phyloP scores from a whole-genome alignment of 2,888 invertebrate genomes.

The Nematopogon swammerdamellus region DNA sequence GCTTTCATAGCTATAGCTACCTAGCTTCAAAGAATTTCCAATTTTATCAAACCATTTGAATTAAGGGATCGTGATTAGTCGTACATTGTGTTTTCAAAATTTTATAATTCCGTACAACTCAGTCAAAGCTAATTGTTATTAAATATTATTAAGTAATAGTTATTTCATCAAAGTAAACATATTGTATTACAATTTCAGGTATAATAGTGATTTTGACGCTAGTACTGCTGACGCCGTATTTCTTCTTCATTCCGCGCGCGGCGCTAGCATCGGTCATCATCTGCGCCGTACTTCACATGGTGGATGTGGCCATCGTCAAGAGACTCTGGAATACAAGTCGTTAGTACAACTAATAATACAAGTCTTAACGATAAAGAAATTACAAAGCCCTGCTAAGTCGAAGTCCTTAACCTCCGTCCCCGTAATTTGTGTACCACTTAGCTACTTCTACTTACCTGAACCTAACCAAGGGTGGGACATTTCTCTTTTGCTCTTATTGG shows the following conservation, averaged over 20 bases:
- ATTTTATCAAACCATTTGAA: too few relatives aligned
- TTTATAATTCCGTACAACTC: too few relatives aligned
- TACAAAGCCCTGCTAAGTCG: slow-evolving; percentile 1
- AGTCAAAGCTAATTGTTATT: too few relatives aligned
- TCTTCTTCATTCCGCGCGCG: slow-evolving; percentile 69
- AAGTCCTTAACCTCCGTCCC: background rate
- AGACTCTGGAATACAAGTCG: slow-evolving; percentile 64
- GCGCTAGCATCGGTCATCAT: slow-evolving; percentile 71
- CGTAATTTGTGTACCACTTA: slow-evolving; percentile 8
- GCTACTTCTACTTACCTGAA: too few relatives aligned
- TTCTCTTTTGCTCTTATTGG: too few relatives aligned
- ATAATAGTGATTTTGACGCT: slow-evolving; percentile 68
- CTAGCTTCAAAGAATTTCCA: too few relatives aligned
- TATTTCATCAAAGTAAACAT: too few relatives aligned
- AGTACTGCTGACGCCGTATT: slow-evolving; percentile 69
- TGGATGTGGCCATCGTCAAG: slow-evolving; percentile 59
- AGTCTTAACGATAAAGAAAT: background rate
- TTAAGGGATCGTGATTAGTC: too few relatives aligned
- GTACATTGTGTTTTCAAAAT: too few relatives aligned
- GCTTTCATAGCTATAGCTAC: too few relatives aligned
- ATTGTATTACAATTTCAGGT: slow-evolving; percentile 51
- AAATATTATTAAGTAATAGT: too few relatives aligned
- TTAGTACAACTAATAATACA: slow-evolving; percentile 28
- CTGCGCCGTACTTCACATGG: slow-evolving; percentile 74
- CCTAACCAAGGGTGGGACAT: too few relatives aligned